Base-by-base conservation (phyloP, 2,797 vertebrate genomes). In the Erpetoichthys calabaricus region DNA sequence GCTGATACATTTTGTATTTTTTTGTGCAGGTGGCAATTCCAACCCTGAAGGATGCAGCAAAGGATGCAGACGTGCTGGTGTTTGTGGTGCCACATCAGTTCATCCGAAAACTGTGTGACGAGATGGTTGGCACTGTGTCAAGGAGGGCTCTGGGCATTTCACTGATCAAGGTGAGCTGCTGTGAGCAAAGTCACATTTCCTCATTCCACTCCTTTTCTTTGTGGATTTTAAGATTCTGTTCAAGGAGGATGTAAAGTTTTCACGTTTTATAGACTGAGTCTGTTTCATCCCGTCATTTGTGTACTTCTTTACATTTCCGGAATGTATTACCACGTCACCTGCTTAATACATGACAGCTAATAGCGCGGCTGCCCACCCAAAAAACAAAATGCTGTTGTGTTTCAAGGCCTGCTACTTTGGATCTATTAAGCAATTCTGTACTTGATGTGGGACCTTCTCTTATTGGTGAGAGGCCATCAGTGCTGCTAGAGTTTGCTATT, bases 81-180 rank as follows among this genome's bases (percentile, higher is more conserved):
- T 95, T 95, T 45, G 91, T 93, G 60, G 86, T 95, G 53, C 92
- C 92, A 41, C 92, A 96, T 67, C 92, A 95, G 75, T 96, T 90
- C 74, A 95, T 94, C 65, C 79, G 87, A 61, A 86, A 81, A 44
- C 80, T 96, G 65, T 95, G 92, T 1, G 85, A 93, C 1, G 83
- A 91, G 69, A 86, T 96, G 75, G 75, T 77, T 0, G 89, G 89
- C 51, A 79, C 60, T 7, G 79, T 94, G 25, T 77, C 84, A 45
- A 72, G 79, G 64, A 78, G 74, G 46, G 89, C 92, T 0, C 71
- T 89, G 1, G 92, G 91, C 42, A 92, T 94, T 75, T 89, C 86
- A 4, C 88, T 93, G 44, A 93, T 96, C 67, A 96, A 96, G 91
- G 91, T 94, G 77, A 55, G 6, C n/a, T 52, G 51, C 5, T 56